Evolutionary conservation across 1,140 invertebrate genomes (phyloP).

Genomic region (Cepaea nemoralis): DNA sequence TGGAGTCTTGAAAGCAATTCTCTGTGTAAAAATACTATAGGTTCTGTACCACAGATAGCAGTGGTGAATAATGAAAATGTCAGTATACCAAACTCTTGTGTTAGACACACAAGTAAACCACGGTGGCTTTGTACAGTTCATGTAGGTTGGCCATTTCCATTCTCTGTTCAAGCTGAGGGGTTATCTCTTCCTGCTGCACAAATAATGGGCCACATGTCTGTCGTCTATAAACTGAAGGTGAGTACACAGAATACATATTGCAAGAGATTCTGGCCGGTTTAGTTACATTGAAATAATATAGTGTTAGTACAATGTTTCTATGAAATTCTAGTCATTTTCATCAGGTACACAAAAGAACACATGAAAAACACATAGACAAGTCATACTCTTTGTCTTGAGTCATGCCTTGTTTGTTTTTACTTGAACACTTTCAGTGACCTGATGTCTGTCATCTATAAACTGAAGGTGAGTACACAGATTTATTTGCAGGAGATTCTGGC

Average conservation of each 20-base stretch:
- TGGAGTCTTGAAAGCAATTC: not conserved
- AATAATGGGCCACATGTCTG: constrained; percentile 1
- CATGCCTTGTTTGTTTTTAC: no score
- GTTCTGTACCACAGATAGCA: not conserved
- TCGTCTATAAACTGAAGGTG: constrained; percentile 9
- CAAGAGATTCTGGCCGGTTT: no score
- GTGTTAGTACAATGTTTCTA: no score
- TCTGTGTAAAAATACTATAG: not conserved
- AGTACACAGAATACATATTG: no score
- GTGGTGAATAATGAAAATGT: not conserved
- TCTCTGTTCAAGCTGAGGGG: constrained; percentile 19
- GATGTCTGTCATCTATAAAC: not conserved
- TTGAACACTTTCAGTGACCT: no score
- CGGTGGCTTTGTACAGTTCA: constrained; percentile 25
- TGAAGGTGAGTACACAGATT: constrained; percentile 25
- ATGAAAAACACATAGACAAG: no score
- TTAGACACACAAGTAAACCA: not conserved
- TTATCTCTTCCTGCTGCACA: constrained; percentile 31
- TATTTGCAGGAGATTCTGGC: no score
- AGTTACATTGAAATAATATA: no score
- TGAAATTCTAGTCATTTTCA: no score
- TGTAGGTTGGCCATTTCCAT: constrained; percentile 35
- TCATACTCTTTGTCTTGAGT: no score
- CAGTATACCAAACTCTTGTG: not conserved
- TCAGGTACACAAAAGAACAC: no score